Base-by-base conservation (phyloP, 1,140 invertebrate species). In the Musca vetustissima region DNA sequence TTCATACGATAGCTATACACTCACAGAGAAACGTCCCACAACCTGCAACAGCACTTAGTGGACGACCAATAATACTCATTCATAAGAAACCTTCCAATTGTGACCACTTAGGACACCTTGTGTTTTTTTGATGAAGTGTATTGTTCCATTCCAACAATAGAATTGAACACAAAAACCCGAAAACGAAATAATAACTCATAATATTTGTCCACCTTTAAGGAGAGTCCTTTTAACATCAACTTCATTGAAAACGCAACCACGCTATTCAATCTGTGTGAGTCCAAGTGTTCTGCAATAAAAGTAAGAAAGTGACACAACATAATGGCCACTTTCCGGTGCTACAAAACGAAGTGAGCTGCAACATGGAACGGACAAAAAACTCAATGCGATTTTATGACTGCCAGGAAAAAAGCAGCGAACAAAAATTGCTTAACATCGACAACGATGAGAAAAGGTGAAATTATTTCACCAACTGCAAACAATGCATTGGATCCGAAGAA, bases 271-370 rank as follows among this genome's bases (percentile, higher is more conserved):
- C 36, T 32, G 1, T 32, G 1, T n/a, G 8, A 36, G n/a, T 19
- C 17, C 8, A 61, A 61, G 57, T 61, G 57, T 61, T n/a, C n/a
- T 19, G 57, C 57, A 61, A 61, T 61, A 61, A 61, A 17, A 61
- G 57, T 36, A 36, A 43, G 36, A 43, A 61, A 61, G 57, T 61
- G 57, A 61, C 57, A 61, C 57, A 61, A 61, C 57, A 61, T 61
- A 61, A 61, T 61, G 57, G 57, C 57, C 28, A 61, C 57, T 61
- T 61, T 61, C 57, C 57, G 57, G 57, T 43, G 36, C 7, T 7
- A 61, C 36, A 36, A n/a, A 61, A 61, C 36, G 57, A 32, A 61
- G 28, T 61, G 28, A 15, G 36, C 7, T 2, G 17, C 57, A 59
- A 59, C 25, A 59, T n/a, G n/a, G n/a, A 25, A 19, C 13, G 8